Percentiles rank a stretch among this genome's conserved stretches.
Evolutionary conservation across 2,113 vertebrate species (phyloP).

Genomic region (Odocoileus hemionus): DNA sequence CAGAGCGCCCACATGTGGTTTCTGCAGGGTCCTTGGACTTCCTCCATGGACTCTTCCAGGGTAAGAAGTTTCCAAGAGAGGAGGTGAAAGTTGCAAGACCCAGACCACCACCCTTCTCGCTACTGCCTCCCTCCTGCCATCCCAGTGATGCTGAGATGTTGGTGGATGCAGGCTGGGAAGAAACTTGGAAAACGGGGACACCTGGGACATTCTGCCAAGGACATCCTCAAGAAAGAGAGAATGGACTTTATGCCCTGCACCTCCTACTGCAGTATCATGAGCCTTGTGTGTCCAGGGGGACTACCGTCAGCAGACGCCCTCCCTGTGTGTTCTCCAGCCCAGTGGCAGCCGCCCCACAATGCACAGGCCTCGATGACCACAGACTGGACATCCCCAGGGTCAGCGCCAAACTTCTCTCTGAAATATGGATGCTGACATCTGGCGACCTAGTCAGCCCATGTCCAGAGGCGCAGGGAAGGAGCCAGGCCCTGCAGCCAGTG

Average conservation of each 20-base stretch:
- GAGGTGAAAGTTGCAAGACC: background rate
- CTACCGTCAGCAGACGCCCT: fast-evolving
- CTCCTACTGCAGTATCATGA: too few relatives aligned
- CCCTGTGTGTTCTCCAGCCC: background rate
- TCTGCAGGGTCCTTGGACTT: background rate
- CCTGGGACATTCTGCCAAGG: background rate
- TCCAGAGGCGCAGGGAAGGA: background rate
- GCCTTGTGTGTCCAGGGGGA: background rate
- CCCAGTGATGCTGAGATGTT: background rate
- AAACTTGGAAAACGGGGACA: background rate
- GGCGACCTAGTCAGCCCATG: fast-evolving
- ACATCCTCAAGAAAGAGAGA: too few relatives aligned
- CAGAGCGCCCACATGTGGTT: fast-evolving
- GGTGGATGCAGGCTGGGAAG: background rate
- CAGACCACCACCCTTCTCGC: fast-evolving
- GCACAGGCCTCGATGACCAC: background rate
- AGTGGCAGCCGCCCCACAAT: fast-evolving
- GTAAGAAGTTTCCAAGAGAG: background rate
- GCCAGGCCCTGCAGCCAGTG: fast-evolving
- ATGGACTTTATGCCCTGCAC: background rate
- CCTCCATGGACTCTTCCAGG: background rate
- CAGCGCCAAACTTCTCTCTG: background rate
- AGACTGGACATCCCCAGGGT: fast-evolving
- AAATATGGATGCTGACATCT: background rate
- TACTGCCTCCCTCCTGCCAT: background rate